phyloP scores from a whole-genome alignment of 2,797 vertebrate genomes.

The Amazona finschi region DNA sequence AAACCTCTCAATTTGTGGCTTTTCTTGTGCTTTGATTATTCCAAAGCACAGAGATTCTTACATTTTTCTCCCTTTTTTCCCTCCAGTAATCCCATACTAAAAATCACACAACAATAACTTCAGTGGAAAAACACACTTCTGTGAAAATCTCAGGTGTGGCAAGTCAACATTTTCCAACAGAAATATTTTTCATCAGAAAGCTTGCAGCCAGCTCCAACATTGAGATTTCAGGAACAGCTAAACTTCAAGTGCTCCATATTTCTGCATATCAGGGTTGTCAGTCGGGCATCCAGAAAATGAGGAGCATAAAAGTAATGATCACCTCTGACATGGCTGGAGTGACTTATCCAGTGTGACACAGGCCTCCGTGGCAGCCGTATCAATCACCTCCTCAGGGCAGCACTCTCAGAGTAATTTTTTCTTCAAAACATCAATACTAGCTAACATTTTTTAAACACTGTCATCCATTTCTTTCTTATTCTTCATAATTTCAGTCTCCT shows the following conservation, averaged over 20 bases:
- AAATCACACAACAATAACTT: not conserved
- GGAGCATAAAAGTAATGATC: conserved; percentile 19
- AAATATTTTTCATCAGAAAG: not conserved
- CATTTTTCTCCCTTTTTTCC: not conserved
- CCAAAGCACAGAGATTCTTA: not conserved
- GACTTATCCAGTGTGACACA: not conserved
- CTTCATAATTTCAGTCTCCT: conserved; percentile 2
- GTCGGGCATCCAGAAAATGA: not conserved
- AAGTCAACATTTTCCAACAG: not conserved
- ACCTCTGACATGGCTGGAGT: conserved; percentile 29
- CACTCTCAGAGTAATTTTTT: not conserved
- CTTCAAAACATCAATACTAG: conserved; percentile 1
- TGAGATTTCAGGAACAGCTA: not conserved
- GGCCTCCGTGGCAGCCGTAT: not conserved
- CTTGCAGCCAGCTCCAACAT: not conserved
- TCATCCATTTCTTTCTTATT: conserved; percentile 10
- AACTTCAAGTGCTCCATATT: conserved; percentile 29
- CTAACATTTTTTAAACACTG: conserved; percentile 32
- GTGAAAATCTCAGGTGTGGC: not conserved
- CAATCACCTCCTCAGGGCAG: not conserved
- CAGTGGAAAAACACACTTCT: not conserved
- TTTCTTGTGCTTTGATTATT: not conserved
- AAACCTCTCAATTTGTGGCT: not conserved
- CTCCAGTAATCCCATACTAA: not conserved
- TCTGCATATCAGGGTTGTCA: conserved; percentile 37